Conservation (phyloP, 2,888 invertebrate species). For the Sussaba pulchella region DNA sequence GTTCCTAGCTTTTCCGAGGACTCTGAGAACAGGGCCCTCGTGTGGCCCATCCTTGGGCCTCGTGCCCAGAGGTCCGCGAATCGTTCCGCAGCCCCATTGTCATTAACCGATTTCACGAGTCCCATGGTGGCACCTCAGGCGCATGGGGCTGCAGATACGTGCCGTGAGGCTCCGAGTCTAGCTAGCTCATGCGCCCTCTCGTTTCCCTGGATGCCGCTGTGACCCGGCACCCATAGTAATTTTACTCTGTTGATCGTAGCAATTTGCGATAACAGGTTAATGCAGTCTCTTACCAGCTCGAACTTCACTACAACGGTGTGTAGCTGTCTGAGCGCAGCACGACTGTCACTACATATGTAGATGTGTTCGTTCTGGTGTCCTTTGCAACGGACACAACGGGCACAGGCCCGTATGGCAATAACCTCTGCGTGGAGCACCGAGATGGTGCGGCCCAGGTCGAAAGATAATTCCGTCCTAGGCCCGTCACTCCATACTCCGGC, state of each 20-base stretch:
- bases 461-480: conserved; percentile 5
- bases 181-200: conserved; percentile 7
- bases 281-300: neutral
- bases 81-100: neutral
- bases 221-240: conserved; percentile 29
- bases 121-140: neutral
- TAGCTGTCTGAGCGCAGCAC: conserved; percentile 12
- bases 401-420: conserved; percentile 15
- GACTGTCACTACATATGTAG: conserved; percentile 53
- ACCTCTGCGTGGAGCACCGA: conserved; percentile 28
- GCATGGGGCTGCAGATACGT: neutral
- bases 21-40: conserved; percentile 22
- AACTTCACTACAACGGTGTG: neutral
- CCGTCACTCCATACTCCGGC: conserved; percentile 32
- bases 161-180: conserved; percentile 2
- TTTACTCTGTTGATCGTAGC: conserved; percentile 11
- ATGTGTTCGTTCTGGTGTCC: conserved; percentile 34
- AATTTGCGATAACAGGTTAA: neutral
- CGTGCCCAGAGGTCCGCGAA: neutral
- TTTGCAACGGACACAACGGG: neutral
- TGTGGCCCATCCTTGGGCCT: conserved; percentile 7
- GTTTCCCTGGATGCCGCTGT: conserved; percentile 27
- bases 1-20: conserved; percentile 30
- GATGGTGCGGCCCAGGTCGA: conserved; percentile 20
- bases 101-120: neutral